Evolutionary conservation across 2,888 invertebrate genomes (phyloP).

Genomic region (Ormyrus labotus): DNA sequence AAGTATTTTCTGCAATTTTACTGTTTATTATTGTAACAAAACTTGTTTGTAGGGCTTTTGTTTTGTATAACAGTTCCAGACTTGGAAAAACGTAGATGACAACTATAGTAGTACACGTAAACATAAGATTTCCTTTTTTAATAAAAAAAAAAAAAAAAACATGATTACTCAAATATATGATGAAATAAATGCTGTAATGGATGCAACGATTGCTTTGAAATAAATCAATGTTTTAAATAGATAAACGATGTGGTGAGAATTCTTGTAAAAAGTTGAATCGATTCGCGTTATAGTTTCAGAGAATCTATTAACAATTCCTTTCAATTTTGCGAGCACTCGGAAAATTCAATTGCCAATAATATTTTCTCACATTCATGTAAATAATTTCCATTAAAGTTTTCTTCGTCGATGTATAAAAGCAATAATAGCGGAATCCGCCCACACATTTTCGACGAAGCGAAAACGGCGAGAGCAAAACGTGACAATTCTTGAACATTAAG

Average conservation of each 20-base stretch:
- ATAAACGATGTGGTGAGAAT: slow-evolving; percentile 23
- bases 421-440: background rate
- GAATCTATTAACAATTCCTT: slow-evolving; percentile 36
- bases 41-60: too few species aligned
- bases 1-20: too few species aligned
- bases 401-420: background rate
- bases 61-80: too few species aligned
- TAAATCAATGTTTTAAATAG: slow-evolving; percentile 32
- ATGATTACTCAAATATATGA: too few species aligned
- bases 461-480: slow-evolving; percentile 11
- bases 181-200: background rate
- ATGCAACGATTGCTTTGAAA: slow-evolving; percentile 35
- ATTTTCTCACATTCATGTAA: background rate
- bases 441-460: background rate
- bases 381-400: slow-evolving; percentile 8
- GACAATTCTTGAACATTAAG: background rate
- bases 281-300: slow-evolving; percentile 42
- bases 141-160: too few species aligned
- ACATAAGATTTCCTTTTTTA: too few species aligned
- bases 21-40: too few species aligned
- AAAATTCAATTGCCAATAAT: too few species aligned
- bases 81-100: too few species aligned
- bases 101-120: too few species aligned
- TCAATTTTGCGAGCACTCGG: background rate
- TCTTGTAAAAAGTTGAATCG: slow-evolving; percentile 12